These are phyloP conservation scores for Hylomyscus alleni DNA, from an alignment of 2,797 vertebrate species.

Conservation along the genomic window DNA sequence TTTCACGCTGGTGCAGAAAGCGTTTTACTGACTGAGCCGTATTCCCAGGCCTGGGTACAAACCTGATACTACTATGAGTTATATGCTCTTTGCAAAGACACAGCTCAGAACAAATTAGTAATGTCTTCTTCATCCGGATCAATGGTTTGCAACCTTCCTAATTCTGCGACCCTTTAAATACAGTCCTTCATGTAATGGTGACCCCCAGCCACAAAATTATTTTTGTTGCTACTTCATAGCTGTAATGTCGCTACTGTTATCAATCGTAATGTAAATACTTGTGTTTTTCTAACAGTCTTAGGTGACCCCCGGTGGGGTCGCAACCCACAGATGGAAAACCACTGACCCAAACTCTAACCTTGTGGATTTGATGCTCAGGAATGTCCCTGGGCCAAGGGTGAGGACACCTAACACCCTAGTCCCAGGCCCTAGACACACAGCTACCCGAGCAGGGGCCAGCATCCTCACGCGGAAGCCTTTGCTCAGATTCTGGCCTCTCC, in stretches of 20 bases:
- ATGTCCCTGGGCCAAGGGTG: background rate
- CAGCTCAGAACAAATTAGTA: constrained; percentile 1
- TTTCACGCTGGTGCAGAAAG: background rate
- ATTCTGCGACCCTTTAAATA: background rate
- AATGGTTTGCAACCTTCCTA: background rate
- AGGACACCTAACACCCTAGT: background rate
- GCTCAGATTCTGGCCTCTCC: background rate
- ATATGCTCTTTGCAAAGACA: background rate
- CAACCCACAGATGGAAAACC: background rate
- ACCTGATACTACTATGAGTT: background rate
- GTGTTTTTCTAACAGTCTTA: background rate
- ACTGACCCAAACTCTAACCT: background rate
- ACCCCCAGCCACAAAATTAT: background rate
- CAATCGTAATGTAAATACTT: background rate
- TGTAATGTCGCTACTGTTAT: background rate
- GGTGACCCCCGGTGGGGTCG: background rate
- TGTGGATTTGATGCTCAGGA: background rate
- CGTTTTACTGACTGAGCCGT: background rate
- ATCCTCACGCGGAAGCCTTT: background rate
- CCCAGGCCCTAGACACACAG: background rate
- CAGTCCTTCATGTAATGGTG: background rate
- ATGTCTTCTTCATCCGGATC: background rate
- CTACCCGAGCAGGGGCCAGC: background rate
- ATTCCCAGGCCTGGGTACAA: background rate
- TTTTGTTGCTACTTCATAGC: background rate